phyloP scores from a whole-genome alignment of 1,140 invertebrate species.

The Drosophila pallidifrons region DNA sequence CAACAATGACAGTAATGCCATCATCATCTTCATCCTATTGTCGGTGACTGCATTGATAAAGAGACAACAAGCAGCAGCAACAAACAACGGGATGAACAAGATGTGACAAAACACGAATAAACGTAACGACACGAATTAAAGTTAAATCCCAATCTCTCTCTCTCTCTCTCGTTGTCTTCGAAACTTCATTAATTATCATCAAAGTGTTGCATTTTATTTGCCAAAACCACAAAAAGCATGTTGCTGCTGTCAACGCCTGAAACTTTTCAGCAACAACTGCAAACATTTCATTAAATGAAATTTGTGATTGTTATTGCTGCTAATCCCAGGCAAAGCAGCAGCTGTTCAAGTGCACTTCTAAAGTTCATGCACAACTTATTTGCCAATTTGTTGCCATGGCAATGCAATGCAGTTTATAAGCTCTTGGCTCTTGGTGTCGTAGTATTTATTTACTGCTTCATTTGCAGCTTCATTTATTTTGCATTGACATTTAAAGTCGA shows the following conservation, averaged over 20 bases:
- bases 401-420: conserved; percentile 20
- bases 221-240: conserved; percentile 1
- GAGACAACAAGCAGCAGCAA: conserved; percentile 5
- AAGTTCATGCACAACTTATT: neutral
- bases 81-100: conserved; percentile 20
- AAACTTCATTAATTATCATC: neutral
- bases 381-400: conserved; percentile 40
- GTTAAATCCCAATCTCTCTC: neutral
- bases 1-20: conserved; percentile 37
- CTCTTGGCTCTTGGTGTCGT: neutral
- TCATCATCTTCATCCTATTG: conserved; percentile 14
- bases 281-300: conserved; percentile 50
- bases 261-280: conserved; percentile 1
- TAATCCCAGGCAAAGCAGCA: conserved; percentile 31
- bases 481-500: conserved; percentile 40
- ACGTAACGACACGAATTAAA: neutral
- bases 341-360: conserved; percentile 16
- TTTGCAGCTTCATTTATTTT: conserved; percentile 34
- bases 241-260: conserved; percentile 6
- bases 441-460: conserved; percentile 25
- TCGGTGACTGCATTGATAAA: neutral
- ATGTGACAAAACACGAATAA: neutral
- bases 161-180: too few species aligned
- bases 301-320: conserved; percentile 15
- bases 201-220: conserved; percentile 1